Conservation (phyloP, 23 tunicate genomes). For the Halocynthia aurantium region DNA sequence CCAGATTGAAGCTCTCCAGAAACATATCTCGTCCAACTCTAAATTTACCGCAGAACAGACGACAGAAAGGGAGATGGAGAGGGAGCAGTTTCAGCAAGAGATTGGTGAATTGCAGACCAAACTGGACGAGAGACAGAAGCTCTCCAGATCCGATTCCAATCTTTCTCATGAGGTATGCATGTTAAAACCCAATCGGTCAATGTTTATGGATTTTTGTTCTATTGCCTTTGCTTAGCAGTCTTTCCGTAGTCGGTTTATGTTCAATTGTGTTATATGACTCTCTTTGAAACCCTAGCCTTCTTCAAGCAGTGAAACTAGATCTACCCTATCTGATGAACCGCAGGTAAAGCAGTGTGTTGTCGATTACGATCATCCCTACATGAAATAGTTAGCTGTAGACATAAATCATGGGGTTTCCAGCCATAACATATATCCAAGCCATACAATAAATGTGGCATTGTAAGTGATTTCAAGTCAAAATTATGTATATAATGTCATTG, state of each 20-base stretch:
- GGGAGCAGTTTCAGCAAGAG: slow-evolving; percentile 71
- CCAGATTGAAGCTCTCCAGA: slow-evolving; percentile 64
- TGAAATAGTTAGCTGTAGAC: too few species aligned
- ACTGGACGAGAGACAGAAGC: slow-evolving; percentile 62
- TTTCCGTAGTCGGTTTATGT: background rate
- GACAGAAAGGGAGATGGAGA: slow-evolving; percentile 50
- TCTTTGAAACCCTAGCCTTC: too few species aligned
- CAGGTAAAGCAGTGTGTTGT: background rate
- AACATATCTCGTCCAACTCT: slow-evolving; percentile 51
- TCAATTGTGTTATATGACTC: background rate
- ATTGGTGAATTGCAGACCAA: slow-evolving; percentile 60
- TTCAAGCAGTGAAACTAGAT: slow-evolving; percentile 2
- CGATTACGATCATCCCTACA: background rate
- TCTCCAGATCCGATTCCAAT: slow-evolving; percentile 43
- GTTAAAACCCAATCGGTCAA: too few species aligned
- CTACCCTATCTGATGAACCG: background rate
- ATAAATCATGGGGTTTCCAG: too few species aligned
- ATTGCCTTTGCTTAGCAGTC: background rate
- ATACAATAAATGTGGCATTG: too few species aligned
- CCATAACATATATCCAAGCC: too few species aligned
- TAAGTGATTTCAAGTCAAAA: too few species aligned
- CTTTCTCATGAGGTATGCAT: slow-evolving; percentile 59
- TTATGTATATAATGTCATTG: too few species aligned
- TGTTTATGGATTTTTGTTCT: background rate
- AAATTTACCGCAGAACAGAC: slow-evolving; percentile 58